Conservation (phyloP, 2,113 vertebrate genomes). For the Colius striatus region DNA sequence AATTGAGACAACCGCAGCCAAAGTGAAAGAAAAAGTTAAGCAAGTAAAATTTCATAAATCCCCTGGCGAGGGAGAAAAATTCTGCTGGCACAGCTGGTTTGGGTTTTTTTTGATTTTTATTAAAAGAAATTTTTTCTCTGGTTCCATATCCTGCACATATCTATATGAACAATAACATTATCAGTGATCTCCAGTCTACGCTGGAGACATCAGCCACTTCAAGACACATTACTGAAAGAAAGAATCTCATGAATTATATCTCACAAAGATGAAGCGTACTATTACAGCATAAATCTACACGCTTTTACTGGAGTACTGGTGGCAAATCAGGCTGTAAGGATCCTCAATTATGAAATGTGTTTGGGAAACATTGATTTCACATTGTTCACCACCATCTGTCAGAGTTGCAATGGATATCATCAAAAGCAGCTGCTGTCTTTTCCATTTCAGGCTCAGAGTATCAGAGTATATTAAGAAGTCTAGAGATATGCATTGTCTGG, state of each 20-base stretch:
- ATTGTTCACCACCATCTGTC: constrained; percentile 50
- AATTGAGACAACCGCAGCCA: background rate
- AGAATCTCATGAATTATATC: background rate
- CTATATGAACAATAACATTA: background rate
- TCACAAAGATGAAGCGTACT: constrained; percentile 8
- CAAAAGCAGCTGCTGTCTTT: constrained; percentile 52
- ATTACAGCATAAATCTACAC: constrained; percentile 50
- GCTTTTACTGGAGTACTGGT: constrained; percentile 41
- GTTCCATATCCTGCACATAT: background rate
- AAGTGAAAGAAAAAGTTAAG: constrained; percentile 25
- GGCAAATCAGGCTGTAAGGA: constrained; percentile 19
- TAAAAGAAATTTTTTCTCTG: background rate
- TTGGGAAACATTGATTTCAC: constrained; percentile 54
- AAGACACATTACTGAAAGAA: background rate
- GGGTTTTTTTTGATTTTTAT: background rate
- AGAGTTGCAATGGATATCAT: background rate
- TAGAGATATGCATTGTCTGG: background rate
- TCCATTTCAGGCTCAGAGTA: background rate
- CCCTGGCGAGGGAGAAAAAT: background rate
- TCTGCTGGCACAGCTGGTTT: background rate
- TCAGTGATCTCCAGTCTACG: background rate
- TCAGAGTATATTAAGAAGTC: background rate
- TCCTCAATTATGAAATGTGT: constrained; percentile 24
- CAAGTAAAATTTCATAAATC: constrained; percentile 3
- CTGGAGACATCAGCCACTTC: background rate